Base-by-base conservation (phyloP, 1,140 invertebrate genomes). In the Agrilus planipennis region DNA sequence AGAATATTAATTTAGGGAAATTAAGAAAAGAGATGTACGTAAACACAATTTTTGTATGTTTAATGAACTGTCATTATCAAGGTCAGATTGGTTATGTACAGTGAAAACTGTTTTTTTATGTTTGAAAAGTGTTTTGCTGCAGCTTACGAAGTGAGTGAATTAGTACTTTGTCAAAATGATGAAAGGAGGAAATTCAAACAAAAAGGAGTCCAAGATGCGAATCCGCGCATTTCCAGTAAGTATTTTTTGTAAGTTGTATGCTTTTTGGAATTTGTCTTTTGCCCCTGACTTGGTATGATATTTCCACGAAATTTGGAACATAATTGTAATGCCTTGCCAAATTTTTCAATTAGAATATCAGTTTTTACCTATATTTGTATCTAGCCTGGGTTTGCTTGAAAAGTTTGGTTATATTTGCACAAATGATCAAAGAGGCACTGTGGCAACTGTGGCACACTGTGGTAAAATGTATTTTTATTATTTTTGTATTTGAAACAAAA, bases 141-240 rank as follows among this genome's bases (percentile, higher is more conserved):
- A 41, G 44, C 46, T 46, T 50, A 46, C 41, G 47, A 45, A 41
- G 25, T 28, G 47, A 45, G 32, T 41, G 27, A 40, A 42, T 43
- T 41, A 47, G 44, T 29, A 40, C 21, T 41, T 25, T 45, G 53
- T 50, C 47, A 53, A 53, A 50, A 47, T 50, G 69, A 81, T 81
- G 74, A 84, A 84, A 72, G 76, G 71, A 64, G 77, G 76, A 65
- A 70, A 77, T 53, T 66, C 81, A 52, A 76, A 80, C 52, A 84
- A 89, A 65, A 90, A 90, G 71, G 84, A 89, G 64, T 83, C 83
- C 65, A 95, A 95, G 69, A 95, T 95, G 91, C 76, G 91, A 55
- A 95, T 96, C 63, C 77, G 90, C 63, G 89, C 90, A 51, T 96
- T 96, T 73, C 90, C 90, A 57, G 89, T 94, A 72, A 91, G 85